phyloP scores from a whole-genome alignment of 2,113 vertebrate genomes.

The Excalfactoria chinensis region DNA sequence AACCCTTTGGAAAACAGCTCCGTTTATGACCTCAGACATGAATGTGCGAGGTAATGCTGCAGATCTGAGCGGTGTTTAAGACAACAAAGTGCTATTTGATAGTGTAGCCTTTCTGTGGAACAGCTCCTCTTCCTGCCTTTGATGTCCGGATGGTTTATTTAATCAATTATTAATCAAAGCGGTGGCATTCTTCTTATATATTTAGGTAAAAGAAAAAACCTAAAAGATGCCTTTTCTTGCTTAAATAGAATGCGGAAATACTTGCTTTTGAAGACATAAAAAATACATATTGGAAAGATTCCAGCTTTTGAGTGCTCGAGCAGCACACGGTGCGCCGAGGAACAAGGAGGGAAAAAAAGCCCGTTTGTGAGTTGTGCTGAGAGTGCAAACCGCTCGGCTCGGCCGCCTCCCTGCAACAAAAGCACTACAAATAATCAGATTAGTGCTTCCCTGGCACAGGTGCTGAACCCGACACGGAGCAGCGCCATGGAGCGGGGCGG shows the following conservation, averaged over 20 bases:
- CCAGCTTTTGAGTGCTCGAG: constrained; percentile 9
- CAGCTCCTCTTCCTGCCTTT: constrained; percentile 97
- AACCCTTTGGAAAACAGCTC: constrained; percentile 3
- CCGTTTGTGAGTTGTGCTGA: neutral
- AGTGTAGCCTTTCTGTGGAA: constrained; percentile 86
- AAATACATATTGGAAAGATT: constrained; percentile 32
- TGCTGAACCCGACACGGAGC: constrained; percentile 47
- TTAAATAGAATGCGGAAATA: constrained; percentile 77
- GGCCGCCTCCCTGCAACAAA: neutral
- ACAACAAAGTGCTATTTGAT: constrained; percentile 99
- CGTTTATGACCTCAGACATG: constrained; percentile 75
- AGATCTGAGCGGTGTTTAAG: constrained; percentile 88
- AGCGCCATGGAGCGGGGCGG: constrained; percentile 15
- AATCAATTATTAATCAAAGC: constrained; percentile 99
- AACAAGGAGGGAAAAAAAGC: neutral
- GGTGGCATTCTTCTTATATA: constrained; percentile 86
- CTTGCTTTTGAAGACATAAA: constrained; percentile 55
- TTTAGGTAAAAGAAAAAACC: constrained; percentile 84
- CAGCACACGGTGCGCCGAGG: neutral
- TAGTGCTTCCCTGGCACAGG: constrained; percentile 28
- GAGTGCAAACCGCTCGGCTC: neutral
- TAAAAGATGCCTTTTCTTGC: constrained; percentile 86
- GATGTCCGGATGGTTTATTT: constrained; percentile 90
- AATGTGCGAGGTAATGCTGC: constrained; percentile 76
- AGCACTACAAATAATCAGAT: constrained; percentile 47